Evolutionary conservation across 2,888 invertebrate genomes (phyloP).

Genomic region (Odontocolon sp.): DNA sequence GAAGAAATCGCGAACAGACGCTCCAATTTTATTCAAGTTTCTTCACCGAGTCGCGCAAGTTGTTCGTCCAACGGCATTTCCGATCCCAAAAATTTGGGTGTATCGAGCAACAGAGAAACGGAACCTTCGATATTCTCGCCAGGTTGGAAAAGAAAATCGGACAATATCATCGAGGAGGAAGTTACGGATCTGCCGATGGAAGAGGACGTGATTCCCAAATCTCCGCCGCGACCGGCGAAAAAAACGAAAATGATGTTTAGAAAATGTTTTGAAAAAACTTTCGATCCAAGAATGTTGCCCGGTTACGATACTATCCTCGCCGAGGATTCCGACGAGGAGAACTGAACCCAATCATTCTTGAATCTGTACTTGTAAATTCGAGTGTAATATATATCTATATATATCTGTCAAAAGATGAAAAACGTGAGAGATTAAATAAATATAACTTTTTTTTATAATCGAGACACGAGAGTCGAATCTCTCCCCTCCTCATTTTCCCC

Average conservation of each 20-base stretch:
- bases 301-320: constrained; percentile 85
- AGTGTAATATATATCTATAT: constrained; percentile 22
- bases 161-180: background rate
- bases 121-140: constrained; percentile 54
- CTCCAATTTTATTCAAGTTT: background rate
- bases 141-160: constrained; percentile 34
- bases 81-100: constrained; percentile 30
- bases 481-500: too few relatives aligned
- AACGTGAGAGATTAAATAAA: too few relatives aligned
- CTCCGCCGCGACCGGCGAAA: constrained; percentile 84
- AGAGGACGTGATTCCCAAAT: constrained; percentile 83
- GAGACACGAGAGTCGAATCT: too few relatives aligned
- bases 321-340: constrained; percentile 87
- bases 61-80: constrained; percentile 28
- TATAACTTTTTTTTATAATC: too few relatives aligned
- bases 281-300: constrained; percentile 83
- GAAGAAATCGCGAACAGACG: background rate
- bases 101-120: background rate
- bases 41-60: background rate
- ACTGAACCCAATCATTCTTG: constrained; percentile 14
- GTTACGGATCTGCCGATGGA: constrained; percentile 62
- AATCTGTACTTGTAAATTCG: background rate
- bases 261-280: constrained; percentile 89
- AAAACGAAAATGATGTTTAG: constrained; percentile 86
- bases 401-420: too few relatives aligned